phyloP scores from a whole-genome alignment of 2,888 invertebrate species.

The Serrognathus titanus region DNA sequence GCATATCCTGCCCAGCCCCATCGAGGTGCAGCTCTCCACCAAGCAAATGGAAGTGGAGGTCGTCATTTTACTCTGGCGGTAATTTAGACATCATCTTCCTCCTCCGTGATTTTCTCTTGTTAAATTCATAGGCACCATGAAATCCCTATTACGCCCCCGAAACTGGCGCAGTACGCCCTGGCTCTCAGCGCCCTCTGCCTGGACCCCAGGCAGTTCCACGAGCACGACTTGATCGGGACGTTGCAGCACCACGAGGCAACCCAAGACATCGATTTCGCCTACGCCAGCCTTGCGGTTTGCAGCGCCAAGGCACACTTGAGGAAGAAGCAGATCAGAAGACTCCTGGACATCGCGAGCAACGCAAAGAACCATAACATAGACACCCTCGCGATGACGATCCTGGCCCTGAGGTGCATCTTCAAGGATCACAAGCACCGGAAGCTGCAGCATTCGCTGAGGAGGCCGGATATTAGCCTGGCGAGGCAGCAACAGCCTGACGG shows the following conservation, averaged over 20 bases:
- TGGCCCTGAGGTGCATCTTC: constrained; percentile 81
- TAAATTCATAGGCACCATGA: constrained; percentile 65
- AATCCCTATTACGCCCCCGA: constrained; percentile 69
- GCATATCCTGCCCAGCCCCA: constrained; percentile 53
- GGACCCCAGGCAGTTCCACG: constrained; percentile 81
- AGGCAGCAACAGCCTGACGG: constrained; percentile 78
- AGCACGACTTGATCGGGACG: constrained; percentile 78
- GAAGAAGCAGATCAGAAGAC: constrained; percentile 73
- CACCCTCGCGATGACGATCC: constrained; percentile 79
- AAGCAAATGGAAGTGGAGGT: constrained; percentile 89
- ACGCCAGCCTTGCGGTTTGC: constrained; percentile 77
- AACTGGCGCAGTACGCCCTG: constrained; percentile 74
- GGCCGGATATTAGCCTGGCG: constrained; percentile 74
- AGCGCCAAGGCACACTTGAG: constrained; percentile 79
- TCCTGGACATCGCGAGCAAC: constrained; percentile 77
- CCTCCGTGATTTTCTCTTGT: no score
- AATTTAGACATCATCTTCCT: no score
- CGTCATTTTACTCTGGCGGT: constrained; percentile 78
- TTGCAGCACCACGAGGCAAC: constrained; percentile 73
- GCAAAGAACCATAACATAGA: constrained; percentile 82
- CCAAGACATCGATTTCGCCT: constrained; percentile 68
- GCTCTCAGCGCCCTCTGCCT: constrained; percentile 77
- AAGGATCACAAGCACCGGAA: constrained; percentile 82
- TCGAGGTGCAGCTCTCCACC: constrained; percentile 72
- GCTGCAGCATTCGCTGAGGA: constrained; percentile 73